phyloP scores from a whole-genome alignment of 2,888 invertebrate genomes.

The Gnatocerus cornutus region DNA sequence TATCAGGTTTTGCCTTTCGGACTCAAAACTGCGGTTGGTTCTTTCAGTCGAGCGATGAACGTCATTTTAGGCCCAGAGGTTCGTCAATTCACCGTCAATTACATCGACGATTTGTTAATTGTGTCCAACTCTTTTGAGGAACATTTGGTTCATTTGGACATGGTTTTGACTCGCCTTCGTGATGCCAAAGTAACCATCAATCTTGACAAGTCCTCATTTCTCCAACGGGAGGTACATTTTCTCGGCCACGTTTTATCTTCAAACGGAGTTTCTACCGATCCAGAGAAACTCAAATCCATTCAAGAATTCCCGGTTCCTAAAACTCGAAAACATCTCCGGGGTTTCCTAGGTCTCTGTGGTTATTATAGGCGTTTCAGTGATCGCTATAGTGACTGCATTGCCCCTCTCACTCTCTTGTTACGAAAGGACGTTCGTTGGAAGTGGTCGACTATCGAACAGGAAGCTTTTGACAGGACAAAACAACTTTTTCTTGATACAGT shows the following conservation, averaged over 20 bases:
- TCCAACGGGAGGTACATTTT: conserved; percentile 47
- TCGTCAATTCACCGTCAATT: conserved; percentile 54
- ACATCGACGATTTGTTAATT: conserved; percentile 62
- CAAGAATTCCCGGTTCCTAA: conserved; percentile 42
- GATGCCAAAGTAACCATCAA: conserved; percentile 55
- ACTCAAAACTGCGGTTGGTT: conserved; percentile 55
- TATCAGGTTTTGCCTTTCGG: conserved; percentile 61
- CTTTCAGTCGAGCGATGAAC: no score
- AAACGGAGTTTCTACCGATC: conserved; percentile 53
- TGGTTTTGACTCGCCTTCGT: conserved; percentile 50
- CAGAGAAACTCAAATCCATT: conserved; percentile 49
- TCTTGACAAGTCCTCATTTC: conserved; percentile 57
- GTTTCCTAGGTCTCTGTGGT: conserved; percentile 50
- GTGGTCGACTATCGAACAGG: conserved; percentile 44
- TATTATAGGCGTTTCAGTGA: conserved; percentile 48
- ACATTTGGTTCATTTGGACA: conserved; percentile 53
- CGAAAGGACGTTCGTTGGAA: conserved; percentile 44
- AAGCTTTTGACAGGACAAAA: conserved; percentile 46
- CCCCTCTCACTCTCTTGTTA: conserved; percentile 47
- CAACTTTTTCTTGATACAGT: conserved; percentile 41
- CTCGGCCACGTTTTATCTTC: conserved; percentile 54
- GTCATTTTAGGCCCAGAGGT: conserved; percentile 58
- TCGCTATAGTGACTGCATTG: conserved; percentile 44
- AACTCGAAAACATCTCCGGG: conserved; percentile 44
- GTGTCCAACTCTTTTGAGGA: conserved; percentile 53